Evolutionary conservation across 2,113 vertebrate species (phyloP), one percentile per base, ranked within the genome.

Genomic region (Progne subis): DNA sequence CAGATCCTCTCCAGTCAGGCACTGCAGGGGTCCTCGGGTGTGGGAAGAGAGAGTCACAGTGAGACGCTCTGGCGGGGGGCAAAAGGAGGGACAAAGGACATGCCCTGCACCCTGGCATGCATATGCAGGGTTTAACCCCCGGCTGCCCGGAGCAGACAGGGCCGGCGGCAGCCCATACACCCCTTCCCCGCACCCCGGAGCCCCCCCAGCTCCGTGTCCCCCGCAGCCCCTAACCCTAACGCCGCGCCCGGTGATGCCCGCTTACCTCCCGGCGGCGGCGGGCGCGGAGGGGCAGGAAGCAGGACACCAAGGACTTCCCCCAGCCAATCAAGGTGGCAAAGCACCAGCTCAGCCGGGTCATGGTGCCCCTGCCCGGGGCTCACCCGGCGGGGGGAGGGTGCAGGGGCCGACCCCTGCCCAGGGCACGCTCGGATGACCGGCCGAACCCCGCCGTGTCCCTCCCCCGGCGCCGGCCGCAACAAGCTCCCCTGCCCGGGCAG

Each of bases 291-390:
- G 92, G 90, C 92, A 94, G 92, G 16, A 95, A 78, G 60, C 94
- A 96, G 81, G 64, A 95, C 85, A 94, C 90, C 90, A 93, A 80
- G 84, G 88, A 91, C 88, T 94, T 95, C 57, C 95, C 94, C 95
- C 94, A 95, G 64, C 88, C 69, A 81, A 95, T 56, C 90, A 96
- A 93, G 88, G 92, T 74, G 85, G 92, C 90, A 91, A 94, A 93
- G 92, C 94, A 96, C 95, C 95, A 93, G 87, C 92, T 86, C 95
- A 96, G 74, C 55, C 94, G 92, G 95, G 94, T 96, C 95, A 96
- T 96, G 95, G 68, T 93, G 95, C 72, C 92, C 92, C 94, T 74
- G 55, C 31, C 50, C 64, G 55, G 77, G 95, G 90, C 53, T 83
- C 59, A 74, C 53, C 49, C 12, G 37, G 57, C 34, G 26, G 6